A percentile compares a stretch with the other conserved stretches of the same genome.
phyloP scores from a whole-genome alignment of 2,113 vertebrate genomes.

The Gobiocypris rarus region DNA sequence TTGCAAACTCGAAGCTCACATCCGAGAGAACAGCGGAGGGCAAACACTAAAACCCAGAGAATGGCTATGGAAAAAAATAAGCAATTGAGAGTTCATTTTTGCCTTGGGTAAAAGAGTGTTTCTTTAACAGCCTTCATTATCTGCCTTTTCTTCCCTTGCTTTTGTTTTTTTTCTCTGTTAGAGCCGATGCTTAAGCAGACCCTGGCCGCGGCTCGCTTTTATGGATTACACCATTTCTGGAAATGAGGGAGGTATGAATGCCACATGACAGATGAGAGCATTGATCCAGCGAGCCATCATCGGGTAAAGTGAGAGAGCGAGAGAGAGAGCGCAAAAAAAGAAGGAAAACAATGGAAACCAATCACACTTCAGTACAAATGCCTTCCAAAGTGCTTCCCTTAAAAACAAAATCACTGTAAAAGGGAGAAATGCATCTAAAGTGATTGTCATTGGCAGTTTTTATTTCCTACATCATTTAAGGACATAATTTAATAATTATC shows the following conservation, averaged over 20 bases:
- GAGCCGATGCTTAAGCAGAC: slow-evolving; percentile 43
- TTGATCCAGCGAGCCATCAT: slow-evolving; percentile 50
- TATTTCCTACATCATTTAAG: not conserved
- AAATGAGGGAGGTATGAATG: slow-evolving; percentile 61
- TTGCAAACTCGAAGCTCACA: not conserved
- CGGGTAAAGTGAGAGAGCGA: slow-evolving; percentile 48
- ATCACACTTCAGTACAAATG: slow-evolving; percentile 22
- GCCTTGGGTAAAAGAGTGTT: slow-evolving; percentile 54
- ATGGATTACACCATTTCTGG: slow-evolving; percentile 58
- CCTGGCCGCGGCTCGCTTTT: slow-evolving; percentile 44
- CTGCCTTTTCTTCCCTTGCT: slow-evolving; percentile 47
- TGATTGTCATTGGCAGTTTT: slow-evolving; percentile 3
- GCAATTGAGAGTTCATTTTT: slow-evolving; percentile 42
- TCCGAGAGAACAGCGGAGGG: not conserved
- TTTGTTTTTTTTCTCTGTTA: slow-evolving; percentile 56
- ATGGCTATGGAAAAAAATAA: slow-evolving; percentile 36
- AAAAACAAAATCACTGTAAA: slow-evolving; percentile 25
- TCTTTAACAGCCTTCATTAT: slow-evolving; percentile 62
- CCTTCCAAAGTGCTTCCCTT: not conserved
- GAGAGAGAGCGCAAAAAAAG: slow-evolving; percentile 35
- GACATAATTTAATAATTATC: not conserved
- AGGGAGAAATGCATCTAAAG: not conserved
- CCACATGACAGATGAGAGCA: slow-evolving; percentile 48
- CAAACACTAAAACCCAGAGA: slow-evolving; percentile 37
- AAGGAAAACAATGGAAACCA: slow-evolving; percentile 44